Percentiles rank a stretch among this genome's conserved stretches.
phyloP scores from a whole-genome alignment of 2,797 vertebrate genomes.

The Xenops minutus region DNA sequence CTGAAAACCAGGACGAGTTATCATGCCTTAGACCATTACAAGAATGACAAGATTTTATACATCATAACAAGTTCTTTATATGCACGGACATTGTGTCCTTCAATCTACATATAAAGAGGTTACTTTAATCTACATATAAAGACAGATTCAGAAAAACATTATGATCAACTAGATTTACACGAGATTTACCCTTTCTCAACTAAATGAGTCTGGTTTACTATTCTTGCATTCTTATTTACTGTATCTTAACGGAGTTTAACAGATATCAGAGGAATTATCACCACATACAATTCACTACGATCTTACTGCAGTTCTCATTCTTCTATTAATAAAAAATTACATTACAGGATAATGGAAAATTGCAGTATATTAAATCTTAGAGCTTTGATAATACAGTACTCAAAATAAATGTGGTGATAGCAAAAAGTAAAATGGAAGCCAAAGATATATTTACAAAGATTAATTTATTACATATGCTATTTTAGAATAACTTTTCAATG shows the following conservation, averaged over 20 bases:
- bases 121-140: neutral
- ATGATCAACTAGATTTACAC: neutral
- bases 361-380: neutral
- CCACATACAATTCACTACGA: neutral
- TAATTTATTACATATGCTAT: neutral
- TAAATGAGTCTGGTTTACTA: neutral
- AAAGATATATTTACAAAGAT: neutral
- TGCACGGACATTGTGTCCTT: neutral
- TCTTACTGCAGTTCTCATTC: neutral
- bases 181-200: neutral
- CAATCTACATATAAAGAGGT: neutral
- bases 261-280: neutral
- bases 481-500: neutral
- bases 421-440: neutral
- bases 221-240: neutral
- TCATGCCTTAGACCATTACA: neutral
- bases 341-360: neutral
- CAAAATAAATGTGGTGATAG: neutral
- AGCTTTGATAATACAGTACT: neutral
- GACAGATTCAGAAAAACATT: neutral
- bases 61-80: neutral
- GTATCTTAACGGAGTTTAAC: neutral
- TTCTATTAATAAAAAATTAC: neutral
- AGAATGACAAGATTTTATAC: neutral
- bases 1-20: neutral